Percentiles rank a stretch among this genome's conserved stretches.
Evolutionary conservation across 2,888 invertebrate species (phyloP).

Genomic region (Epistrophella euchroma): DNA sequence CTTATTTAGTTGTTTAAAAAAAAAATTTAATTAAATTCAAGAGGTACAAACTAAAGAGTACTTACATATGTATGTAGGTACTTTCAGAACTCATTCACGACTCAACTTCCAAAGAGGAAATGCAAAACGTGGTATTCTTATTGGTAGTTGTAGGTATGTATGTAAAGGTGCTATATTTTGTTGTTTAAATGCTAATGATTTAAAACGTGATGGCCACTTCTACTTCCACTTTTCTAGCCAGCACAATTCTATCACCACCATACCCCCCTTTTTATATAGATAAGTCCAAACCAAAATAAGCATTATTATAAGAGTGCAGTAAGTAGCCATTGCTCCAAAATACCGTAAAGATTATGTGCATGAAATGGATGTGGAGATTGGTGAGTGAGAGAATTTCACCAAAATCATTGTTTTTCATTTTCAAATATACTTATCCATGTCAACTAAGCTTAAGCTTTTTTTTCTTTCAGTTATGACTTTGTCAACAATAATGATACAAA

Average conservation of each 20-base stretch:
- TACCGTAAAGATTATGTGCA: background rate
- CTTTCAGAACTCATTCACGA: slow-evolving; percentile 16
- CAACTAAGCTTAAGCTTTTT: too few species aligned
- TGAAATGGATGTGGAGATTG: background rate
- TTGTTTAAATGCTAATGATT: slow-evolving; percentile 56
- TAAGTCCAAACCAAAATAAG: background rate
- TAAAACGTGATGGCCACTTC: slow-evolving; percentile 25
- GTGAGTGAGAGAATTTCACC: slow-evolving; percentile 17
- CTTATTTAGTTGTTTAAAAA: background rate
- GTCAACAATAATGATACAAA: too few species aligned
- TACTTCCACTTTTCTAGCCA: background rate
- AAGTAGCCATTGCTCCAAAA: slow-evolving; percentile 38
- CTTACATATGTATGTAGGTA: background rate
- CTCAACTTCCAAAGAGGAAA: slow-evolving; percentile 64
- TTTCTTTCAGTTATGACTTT: too few species aligned
- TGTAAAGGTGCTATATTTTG: slow-evolving; percentile 24
- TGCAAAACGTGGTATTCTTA: slow-evolving; percentile 76
- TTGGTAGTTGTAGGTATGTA: slow-evolving; percentile 36
- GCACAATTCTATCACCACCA: background rate
- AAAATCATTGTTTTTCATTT: background rate
- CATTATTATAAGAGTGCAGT: background rate
- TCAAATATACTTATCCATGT: too few species aligned
- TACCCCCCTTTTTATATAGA: background rate
- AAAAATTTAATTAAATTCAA: background rate
- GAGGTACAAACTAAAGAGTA: too few species aligned